Conservation (phyloP, 1,140 invertebrate genomes). For the Cyrtorhinus lividipennis region DNA sequence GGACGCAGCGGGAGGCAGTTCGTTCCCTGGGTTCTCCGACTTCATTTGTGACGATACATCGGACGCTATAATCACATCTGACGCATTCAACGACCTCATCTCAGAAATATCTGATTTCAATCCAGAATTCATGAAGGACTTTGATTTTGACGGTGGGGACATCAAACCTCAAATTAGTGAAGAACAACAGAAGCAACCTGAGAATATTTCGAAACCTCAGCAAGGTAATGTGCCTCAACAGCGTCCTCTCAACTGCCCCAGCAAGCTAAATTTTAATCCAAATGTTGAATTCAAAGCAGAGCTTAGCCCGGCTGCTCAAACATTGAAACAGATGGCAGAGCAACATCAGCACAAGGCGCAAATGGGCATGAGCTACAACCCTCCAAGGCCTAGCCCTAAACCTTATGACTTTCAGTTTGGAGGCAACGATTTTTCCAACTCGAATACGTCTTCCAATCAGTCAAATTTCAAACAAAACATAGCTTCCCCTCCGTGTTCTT, state of each 20-base stretch:
- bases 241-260: neutral
- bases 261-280: neutral
- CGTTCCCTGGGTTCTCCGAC: constrained; percentile 62
- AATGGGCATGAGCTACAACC: constrained; percentile 36
- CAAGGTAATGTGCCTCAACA: constrained; percentile 6
- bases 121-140: constrained; percentile 69
- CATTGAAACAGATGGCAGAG: constrained; percentile 88
- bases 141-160: constrained; percentile 53
- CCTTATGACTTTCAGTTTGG: constrained; percentile 25
- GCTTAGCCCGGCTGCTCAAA: constrained; percentile 77
- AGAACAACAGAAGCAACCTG: constrained; percentile 6
- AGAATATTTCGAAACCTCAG: neutral
- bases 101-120: constrained; percentile 70
- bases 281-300: constrained; percentile 32
- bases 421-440: constrained; percentile 24
- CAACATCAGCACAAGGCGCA: constrained; percentile 81
- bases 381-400: constrained; percentile 23
- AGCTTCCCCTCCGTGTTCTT: constrained; percentile 27
- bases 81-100: constrained; percentile 74
- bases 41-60: constrained; percentile 62
- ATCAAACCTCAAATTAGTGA: constrained; percentile 25
- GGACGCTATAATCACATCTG: constrained; percentile 64
- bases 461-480: constrained; percentile 15
- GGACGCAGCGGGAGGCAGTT: constrained; percentile 48
- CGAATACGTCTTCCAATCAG: constrained; percentile 34